Evolutionary conservation across 2,797 vertebrate species (phyloP).

Genomic region (Characodon lateralis): DNA sequence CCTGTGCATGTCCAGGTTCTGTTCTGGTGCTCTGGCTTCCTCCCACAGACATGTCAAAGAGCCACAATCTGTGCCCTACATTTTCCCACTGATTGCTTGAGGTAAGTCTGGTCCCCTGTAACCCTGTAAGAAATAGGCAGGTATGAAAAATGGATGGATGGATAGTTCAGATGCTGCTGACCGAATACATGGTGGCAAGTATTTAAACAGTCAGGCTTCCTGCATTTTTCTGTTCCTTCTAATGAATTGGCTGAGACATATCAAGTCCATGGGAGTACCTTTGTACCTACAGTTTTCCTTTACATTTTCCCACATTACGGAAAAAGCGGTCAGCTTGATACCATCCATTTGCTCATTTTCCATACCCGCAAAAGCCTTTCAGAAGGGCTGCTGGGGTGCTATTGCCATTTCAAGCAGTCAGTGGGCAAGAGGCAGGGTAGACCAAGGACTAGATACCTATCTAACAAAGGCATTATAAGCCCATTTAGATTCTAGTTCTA

Average conservation of each 20-base stretch:
- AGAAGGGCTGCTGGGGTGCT: background rate
- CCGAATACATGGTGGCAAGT: background rate
- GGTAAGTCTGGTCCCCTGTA: background rate
- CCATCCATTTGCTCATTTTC: background rate
- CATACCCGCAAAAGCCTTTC: background rate
- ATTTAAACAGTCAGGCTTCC: too few species aligned
- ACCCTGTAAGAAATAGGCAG: background rate
- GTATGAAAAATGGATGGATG: background rate
- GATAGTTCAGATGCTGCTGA: background rate
- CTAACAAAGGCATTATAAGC: too few species aligned
- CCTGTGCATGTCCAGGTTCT: background rate
- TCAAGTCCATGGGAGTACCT: background rate
- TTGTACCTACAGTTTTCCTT: too few species aligned
- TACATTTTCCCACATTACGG: too few species aligned
- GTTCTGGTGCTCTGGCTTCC: too few species aligned
- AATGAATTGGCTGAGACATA: background rate
- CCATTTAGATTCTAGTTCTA: background rate
- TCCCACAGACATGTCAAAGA: too few species aligned
- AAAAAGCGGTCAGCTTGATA: too few species aligned
- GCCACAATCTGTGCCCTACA: too few species aligned
- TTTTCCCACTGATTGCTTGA: too few species aligned
- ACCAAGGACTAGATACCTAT: background rate
- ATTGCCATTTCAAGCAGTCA: background rate
- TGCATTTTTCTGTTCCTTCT: too few species aligned
- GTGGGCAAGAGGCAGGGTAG: background rate